Evolutionary conservation across 2,113 vertebrate species (phyloP), one percentile per base, ranked within the genome.

Genomic region (Hyla sarda): DNA sequence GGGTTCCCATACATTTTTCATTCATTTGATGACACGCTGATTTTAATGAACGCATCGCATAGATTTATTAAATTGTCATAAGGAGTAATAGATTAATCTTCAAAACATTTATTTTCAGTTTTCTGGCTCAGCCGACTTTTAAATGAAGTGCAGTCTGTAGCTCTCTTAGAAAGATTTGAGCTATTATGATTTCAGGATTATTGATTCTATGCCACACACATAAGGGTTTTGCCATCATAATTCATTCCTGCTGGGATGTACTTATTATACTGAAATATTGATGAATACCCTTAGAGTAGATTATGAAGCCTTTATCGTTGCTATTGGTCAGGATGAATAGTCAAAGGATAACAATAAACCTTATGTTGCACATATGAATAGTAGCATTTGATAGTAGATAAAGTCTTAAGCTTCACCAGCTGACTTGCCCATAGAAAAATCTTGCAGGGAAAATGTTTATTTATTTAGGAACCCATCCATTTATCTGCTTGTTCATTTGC

Each of bases 161-260:
- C 69, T 82, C 65, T 80, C 30, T 73, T 87, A 74, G 78, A 87
- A 77, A 87, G 77, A 73, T 87, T 74, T 87, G 85, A 87, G 85
- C 77, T 87, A 87, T 87, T 87, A 87, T 87, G 77, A 87, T 82
- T 81, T 73, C 85, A 87, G 48, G 76, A 74, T 74, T 87, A 87
- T 87, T 87, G 85, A 87, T 87, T 87, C 85, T 56, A 82, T 82
- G 77, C 67, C 85, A 87, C 67, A 80, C 84, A 87, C 85, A 86
- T 72, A 52, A 82, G 65, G 62, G 67, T 82, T 82, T 82, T 73
- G 37, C 23, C 65, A 74, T 80, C 67, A 87, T 87, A 81, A 73
- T 81, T 87, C 78, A 87, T 79, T 86, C 52, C 54, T 82, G 85
- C 77, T 58, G 69, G 69, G 85, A 87, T 82, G 67, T 87, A 87